Conservation (phyloP, 2,888 invertebrate species). For the Drosophila limbata region DNA sequence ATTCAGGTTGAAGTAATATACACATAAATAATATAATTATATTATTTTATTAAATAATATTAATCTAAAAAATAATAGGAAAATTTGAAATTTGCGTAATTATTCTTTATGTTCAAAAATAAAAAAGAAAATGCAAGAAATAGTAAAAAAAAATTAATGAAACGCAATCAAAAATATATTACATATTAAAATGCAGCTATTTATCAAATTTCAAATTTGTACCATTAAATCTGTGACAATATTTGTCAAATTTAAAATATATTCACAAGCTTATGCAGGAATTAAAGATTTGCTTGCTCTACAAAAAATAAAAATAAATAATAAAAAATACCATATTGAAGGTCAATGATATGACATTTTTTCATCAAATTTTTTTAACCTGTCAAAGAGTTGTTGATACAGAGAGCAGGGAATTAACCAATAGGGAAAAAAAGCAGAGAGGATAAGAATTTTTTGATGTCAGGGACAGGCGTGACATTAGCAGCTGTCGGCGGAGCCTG, state of each 20-base stretch:
- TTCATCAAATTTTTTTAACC: constrained; percentile 25
- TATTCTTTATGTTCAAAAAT: no score
- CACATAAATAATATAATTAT: no score
- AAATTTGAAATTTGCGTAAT: no score
- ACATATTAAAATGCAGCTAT: not conserved
- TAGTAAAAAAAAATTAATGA: not conserved
- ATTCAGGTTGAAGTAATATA: no score
- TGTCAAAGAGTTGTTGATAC: constrained; percentile 19
- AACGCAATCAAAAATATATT: no score
- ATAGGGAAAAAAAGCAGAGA: constrained; percentile 4
- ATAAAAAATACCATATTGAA: constrained; percentile 13
- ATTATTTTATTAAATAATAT: no score
- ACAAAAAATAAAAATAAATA: not conserved
- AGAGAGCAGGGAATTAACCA: not conserved
- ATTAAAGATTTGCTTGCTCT: not conserved
- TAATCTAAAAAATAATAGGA: no score
- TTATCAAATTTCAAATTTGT: not conserved
- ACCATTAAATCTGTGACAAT: not conserved
- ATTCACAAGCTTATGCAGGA: not conserved
- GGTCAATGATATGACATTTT: constrained; percentile 42
- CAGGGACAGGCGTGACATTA: constrained; percentile 67
- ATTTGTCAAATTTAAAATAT: not conserved
- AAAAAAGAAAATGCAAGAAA: no score
- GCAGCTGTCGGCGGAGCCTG: constrained; percentile 64
- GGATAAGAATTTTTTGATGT: constrained; percentile 45